A percentile compares a stretch with the other conserved stretches of the same genome.
Conservation (phyloP, 1,140 invertebrate species). For the Papilio glaucus region DNA sequence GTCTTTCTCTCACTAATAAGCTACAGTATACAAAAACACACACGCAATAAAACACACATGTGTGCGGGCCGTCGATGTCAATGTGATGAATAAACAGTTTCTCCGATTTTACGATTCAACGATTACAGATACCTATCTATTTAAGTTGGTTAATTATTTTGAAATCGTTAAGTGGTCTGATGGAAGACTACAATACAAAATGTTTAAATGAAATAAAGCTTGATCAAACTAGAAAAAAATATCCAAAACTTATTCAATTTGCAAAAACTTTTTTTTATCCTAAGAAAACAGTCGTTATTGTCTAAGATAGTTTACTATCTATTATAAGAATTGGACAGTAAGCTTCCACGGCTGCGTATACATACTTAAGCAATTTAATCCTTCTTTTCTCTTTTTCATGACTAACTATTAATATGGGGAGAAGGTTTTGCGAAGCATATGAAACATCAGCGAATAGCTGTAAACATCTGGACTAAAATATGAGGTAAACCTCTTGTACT, state of each 20-base stretch:
- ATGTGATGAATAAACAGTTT: slow-evolving; percentile 82
- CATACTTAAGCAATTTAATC: no score
- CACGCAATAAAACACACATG: slow-evolving; percentile 44
- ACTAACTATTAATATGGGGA: no score
- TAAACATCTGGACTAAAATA: not conserved
- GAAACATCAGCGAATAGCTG: no score
- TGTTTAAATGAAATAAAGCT: not conserved
- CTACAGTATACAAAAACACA: slow-evolving; percentile 55
- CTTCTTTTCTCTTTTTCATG: no score
- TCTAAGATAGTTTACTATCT: no score
- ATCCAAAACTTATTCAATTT: no score
- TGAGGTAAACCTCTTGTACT: not conserved
- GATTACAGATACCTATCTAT: slow-evolving; percentile 78
- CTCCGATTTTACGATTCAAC: slow-evolving; percentile 81
- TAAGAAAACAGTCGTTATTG: no score
- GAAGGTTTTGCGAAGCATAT: no score
- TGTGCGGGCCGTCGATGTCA: slow-evolving; percentile 63
- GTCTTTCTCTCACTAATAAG: slow-evolving; percentile 78
- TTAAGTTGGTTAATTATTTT: slow-evolving; percentile 77
- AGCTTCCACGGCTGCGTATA: no score
- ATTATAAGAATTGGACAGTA: no score
- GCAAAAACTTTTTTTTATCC: no score
- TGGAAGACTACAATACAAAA: slow-evolving; percentile 47
- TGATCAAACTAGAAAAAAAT: not conserved
- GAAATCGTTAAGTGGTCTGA: slow-evolving; percentile 70